Base-by-base conservation (phyloP, 2,888 invertebrate genomes). In the Augiades crinisus region DNA sequence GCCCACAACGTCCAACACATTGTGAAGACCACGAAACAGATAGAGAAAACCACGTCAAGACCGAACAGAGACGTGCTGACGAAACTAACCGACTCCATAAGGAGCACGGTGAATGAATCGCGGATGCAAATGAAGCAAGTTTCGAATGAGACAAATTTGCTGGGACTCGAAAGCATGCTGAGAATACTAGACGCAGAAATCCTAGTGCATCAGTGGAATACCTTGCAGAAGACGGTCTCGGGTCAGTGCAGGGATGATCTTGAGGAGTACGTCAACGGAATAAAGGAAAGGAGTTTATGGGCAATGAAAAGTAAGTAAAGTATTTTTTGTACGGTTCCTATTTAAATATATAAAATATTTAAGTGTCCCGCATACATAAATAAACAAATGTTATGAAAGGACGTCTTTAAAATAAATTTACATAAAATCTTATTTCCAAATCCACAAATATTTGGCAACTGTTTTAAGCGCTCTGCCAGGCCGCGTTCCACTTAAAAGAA, bases 281-380 rank as follows among this genome's bases (percentile, higher is more conserved):
- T 94, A 24, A 70, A 74, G 50, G 83, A 86, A 38, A 91, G 91
- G 46, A 84, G 91, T 45, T 82, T 92, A 6, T 94, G 94, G 94
- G 94, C 94, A 4, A 87, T 94, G 37, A 93, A 93, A 78, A 93
- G 94, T 94, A 78, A 94, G 94, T 92, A 54, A 27, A 2, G 41
- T 38, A 41, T 6, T 24, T 8, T 5, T 4, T 27, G n/a, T n/a
- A n/a, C n/a, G n/a, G n/a, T n/a, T n/a, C n/a, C n/a, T n/a, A n/a
- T n/a, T n/a, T n/a, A n/a, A n/a, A n/a, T n/a, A n/a, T n/a, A n/a
- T n/a, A n/a, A n/a, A n/a, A n/a, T n/a, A n/a, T n/a, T n/a, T n/a
- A n/a, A n/a, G n/a, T n/a, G n/a, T n/a, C n/a, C n/a, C n/a, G n/a
- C n/a, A n/a, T n/a, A n/a, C n/a, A n/a, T n/a, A n/a, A n/a, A n/a